phyloP scores from a whole-genome alignment of 2,113 vertebrate genomes.

The Anarhynchus alexandrinus region DNA sequence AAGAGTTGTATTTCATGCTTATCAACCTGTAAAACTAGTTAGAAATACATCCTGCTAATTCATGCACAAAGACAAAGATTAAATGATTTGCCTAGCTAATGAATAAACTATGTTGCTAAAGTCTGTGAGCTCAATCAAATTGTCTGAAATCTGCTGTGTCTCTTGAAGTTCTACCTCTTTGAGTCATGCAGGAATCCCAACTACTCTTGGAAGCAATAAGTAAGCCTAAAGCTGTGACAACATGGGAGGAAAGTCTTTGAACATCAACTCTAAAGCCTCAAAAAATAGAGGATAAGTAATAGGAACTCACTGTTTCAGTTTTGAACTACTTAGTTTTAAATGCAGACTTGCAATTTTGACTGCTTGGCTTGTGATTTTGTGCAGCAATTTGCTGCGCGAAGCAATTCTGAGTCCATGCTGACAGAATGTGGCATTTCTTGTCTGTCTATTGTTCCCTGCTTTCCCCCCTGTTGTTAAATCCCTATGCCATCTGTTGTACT shows the following conservation, averaged over 20 bases:
- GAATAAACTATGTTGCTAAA: background rate
- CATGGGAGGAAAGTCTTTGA: background rate
- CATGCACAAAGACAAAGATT: background rate
- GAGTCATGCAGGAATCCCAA: background rate
- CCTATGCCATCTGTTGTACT: background rate
- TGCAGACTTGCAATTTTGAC: background rate
- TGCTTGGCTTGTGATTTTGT: background rate
- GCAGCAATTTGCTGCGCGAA: background rate
- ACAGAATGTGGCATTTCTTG: background rate
- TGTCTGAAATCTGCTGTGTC: background rate
- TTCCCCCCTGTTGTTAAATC: background rate
- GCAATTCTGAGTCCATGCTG: background rate
- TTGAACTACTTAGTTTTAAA: background rate
- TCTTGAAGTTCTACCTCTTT: background rate
- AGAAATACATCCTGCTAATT: background rate
- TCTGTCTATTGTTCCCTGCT: background rate
- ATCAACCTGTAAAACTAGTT: background rate
- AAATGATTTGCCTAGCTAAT: background rate
- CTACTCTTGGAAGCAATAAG: background rate
- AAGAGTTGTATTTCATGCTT: background rate
- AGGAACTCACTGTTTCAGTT: background rate
- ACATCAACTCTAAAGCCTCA: background rate
- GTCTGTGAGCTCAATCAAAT: background rate
- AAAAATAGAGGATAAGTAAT: background rate
- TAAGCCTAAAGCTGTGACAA: background rate